Conservation (phyloP, 2,113 vertebrate genomes). For the Ariopsis seemanni region DNA sequence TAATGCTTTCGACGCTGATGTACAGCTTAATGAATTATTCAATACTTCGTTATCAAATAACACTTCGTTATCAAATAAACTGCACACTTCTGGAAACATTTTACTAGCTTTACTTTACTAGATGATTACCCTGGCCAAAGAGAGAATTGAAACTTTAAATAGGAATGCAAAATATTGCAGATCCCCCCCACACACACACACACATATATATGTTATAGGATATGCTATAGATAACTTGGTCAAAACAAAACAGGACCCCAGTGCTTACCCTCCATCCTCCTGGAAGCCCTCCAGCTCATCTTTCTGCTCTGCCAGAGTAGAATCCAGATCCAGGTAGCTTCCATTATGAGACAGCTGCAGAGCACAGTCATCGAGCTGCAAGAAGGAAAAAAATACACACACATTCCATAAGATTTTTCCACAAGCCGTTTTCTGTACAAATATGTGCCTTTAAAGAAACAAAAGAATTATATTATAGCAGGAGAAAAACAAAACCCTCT, state of each 20-base stretch:
- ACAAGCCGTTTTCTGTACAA: background rate
- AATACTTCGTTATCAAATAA: slow-evolving; percentile 8
- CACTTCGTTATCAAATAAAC: background rate
- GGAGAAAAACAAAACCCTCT: background rate
- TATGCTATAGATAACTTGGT: slow-evolving; percentile 18
- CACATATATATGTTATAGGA: background rate
- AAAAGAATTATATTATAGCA: background rate
- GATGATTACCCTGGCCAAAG: background rate
- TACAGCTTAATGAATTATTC: slow-evolving; percentile 22
- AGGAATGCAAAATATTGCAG: slow-evolving; percentile 11
- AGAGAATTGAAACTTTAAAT: background rate
- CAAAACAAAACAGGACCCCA: slow-evolving; percentile 1
- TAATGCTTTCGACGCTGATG: background rate
- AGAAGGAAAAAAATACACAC: slow-evolving; percentile 30
- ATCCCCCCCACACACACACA: too few species aligned
- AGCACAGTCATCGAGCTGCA: slow-evolving; percentile 92
- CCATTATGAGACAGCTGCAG: slow-evolving; percentile 94
- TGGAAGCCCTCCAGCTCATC: slow-evolving; percentile 96
- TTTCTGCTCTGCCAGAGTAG: slow-evolving; percentile 88
- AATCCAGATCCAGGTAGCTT: slow-evolving; percentile 95
- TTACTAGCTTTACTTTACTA: background rate
- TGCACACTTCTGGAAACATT: slow-evolving; percentile 7
- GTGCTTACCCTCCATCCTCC: slow-evolving; percentile 90
- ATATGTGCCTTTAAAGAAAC: background rate
- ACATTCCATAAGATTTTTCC: slow-evolving; percentile 32